Evolutionary conservation across 2,888 invertebrate genomes (phyloP), one percentile per base, ranked within the genome.

Genomic region (Aspidiotus destructor): DNA sequence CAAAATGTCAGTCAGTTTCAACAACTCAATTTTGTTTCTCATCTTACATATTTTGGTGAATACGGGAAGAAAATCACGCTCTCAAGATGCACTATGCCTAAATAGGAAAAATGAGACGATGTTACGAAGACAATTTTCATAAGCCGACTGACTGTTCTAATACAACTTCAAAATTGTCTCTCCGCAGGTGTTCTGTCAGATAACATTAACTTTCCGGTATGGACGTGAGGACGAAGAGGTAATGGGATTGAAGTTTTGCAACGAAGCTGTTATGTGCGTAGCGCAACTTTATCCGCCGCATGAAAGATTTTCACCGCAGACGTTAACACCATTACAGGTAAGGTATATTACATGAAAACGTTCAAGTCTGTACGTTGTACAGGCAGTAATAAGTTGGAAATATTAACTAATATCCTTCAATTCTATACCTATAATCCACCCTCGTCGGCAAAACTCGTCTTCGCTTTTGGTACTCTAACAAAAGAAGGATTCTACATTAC

Each of bases 191-290:
- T 90, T 85, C 77, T 89, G 89, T 55, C 89, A 90, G 78, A 84
- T 91, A 72, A 88, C 95, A 6, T 82, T 97, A 71, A 97, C 96
- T 15, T 97, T 98, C 80, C 87, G 97, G 73, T 98, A 98, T 77
- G 97, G 97, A 0, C 83, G 97, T 60, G 97, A 98, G 80, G 97
- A 98, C 77, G 90, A 98, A 77, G 97, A 98, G 79, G 97, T 98
- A 40, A 91, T 98, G 86, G 98, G 98, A 0, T 83, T 98, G 73
- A 93, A 95, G 76, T 98, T 98, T 81, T 92, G 96, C 80, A 98
- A 97, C 78, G 97, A 98, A 79, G 91, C 96, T 67, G 88, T 95
- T 76, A 88, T 96, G 86, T 90, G 93, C 75, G 82, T 94, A 69
- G 87, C 89, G 65, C 92, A 92, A 77, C 83, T 93, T 63, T 91